Evolutionary conservation across 2,888 invertebrate genomes (phyloP).

Genomic region (Catocala sponsa): DNA sequence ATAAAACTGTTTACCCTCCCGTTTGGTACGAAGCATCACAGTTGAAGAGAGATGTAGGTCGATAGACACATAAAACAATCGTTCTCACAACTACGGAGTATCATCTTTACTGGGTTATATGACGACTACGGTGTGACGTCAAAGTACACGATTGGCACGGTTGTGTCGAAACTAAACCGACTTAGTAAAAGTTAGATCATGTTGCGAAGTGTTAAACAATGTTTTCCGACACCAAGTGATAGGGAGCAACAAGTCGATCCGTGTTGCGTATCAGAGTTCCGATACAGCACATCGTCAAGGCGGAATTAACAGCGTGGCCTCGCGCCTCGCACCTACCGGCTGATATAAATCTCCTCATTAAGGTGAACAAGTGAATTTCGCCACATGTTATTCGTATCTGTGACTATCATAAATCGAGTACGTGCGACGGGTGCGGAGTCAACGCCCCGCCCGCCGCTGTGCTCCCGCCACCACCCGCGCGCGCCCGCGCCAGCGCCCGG

Average conservation of each 20-base stretch:
- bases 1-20: conserved; percentile 55
- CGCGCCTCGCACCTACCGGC: conserved; percentile 29
- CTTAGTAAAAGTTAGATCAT: conserved; percentile 7
- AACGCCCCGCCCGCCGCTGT: conserved; percentile 53
- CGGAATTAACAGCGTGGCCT: conserved; percentile 48
- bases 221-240: conserved; percentile 20
- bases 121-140: conserved; percentile 16
- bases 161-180: conserved; percentile 6
- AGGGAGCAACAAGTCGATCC: conserved; percentile 47
- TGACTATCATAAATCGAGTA: conserved; percentile 65
- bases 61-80: conserved; percentile 58
- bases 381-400: conserved; percentile 63
- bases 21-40: conserved; percentile 55
- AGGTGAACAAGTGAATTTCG: conserved; percentile 66
- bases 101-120: conserved; percentile 5
- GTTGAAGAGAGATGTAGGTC: conserved; percentile 61
- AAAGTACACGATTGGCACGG: conserved; percentile 12
- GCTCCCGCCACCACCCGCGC: conserved; percentile 54
- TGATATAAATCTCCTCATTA: conserved; percentile 62
- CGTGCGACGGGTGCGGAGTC: conserved; percentile 56
- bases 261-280: conserved; percentile 35
- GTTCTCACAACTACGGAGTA: conserved; percentile 35
- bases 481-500: conserved; percentile 48
- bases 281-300: conserved; percentile 38
- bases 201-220: conserved; percentile 12